Evolutionary conservation across 2,888 invertebrate species (phyloP).

Genomic region (Aspidapion aeneum): DNA sequence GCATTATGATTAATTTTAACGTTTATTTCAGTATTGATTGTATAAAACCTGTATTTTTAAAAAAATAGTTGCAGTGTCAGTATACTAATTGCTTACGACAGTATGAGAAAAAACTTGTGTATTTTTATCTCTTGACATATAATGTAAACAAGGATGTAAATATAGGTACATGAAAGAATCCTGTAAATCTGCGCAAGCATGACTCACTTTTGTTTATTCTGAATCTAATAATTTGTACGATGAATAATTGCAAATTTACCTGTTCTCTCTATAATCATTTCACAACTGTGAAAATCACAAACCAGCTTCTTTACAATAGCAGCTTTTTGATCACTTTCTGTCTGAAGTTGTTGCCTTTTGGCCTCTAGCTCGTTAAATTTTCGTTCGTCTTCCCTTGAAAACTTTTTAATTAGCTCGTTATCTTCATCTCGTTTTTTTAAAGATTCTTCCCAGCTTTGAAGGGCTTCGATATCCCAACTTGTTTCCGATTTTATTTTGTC

Average conservation of each 20-base stretch:
- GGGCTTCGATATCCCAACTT: constrained; percentile 63
- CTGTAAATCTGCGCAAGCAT: neutral
- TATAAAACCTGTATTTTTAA: no score
- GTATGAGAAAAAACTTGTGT: no score
- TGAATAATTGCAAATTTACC: no score
- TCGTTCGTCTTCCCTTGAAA: constrained; percentile 66
- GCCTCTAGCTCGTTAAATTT: constrained; percentile 61
- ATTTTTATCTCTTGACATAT: no score
- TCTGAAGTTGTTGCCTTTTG: constrained; percentile 51
- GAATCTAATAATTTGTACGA: no score
- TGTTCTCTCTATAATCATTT: constrained; percentile 49
- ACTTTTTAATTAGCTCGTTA: constrained; percentile 66
- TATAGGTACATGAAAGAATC: no score
- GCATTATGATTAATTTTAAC: no score
- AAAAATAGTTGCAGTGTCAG: no score
- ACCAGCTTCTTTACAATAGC: constrained; percentile 48
- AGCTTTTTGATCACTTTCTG: constrained; percentile 49
- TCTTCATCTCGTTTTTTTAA: constrained; percentile 65
- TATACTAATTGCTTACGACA: no score
- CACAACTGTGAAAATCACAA: constrained; percentile 53
- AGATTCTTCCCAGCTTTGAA: constrained; percentile 69
- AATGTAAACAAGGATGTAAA: no score
- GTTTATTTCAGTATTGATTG: no score
- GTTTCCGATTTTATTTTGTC: constrained; percentile 63
- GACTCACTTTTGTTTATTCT: neutral